Evolutionary conservation across 2,888 invertebrate species (phyloP), one percentile per base, ranked within the genome.

Genomic region (Thalpophila matura): DNA sequence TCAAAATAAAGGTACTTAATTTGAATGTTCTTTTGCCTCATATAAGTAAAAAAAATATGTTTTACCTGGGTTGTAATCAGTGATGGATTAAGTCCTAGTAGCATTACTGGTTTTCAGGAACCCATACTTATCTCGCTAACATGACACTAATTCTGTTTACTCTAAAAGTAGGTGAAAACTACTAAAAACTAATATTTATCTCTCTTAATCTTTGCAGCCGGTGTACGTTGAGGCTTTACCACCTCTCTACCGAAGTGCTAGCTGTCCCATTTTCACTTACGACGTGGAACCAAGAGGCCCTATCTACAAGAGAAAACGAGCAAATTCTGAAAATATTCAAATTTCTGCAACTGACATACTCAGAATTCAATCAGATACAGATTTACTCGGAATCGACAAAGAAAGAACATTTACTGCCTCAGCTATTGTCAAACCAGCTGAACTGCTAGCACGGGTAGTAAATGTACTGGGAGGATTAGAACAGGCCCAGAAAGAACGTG

Each of bases 1-100:
- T 97, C 77, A 97, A 97, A 93, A 96, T 98, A 60, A 98, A 98
- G 96, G 97, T 97, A n/a, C n/a, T n/a, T n/a, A n/a, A n/a, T n/a
- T n/a, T n/a, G n/a, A n/a, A n/a, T n/a, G n/a, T n/a, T n/a, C n/a
- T n/a, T n/a, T n/a, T n/a, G n/a, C n/a, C n/a, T n/a, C n/a, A n/a
- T n/a, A n/a, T n/a, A n/a, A n/a, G n/a, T n/a, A n/a, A n/a, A n/a
- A n/a, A n/a, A n/a, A n/a, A n/a, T n/a, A n/a, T n/a, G n/a, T n/a
- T n/a, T n/a, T n/a, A n/a, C n/a, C n/a, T n/a, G n/a, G n/a, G n/a
- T n/a, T n/a, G n/a, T n/a, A n/a, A n/a, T n/a, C 1, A 57, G 9
- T 5, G 1, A 27, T 46, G 26, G 7, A 3, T 26, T 20, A 6
- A 22, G 47, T 29, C 12, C 9, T 18, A 22, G 0, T 27, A n/a